Conservation (phyloP, 1,140 invertebrate genomes). For the Saccostrea cuccullata region DNA sequence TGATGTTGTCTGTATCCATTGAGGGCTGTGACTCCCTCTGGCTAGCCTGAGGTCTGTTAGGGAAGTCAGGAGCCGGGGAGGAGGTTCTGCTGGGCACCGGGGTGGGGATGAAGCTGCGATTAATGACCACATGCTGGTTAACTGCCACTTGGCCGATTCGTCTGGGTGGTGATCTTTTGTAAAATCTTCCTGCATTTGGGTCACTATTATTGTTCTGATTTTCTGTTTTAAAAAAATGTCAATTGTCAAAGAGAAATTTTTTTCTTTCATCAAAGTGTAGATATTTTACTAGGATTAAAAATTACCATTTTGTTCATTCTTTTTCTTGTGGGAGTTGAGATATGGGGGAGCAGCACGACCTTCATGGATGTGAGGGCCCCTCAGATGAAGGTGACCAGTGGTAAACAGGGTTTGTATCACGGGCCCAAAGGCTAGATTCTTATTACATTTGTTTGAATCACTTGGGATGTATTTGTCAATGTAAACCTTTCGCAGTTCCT, state of each 20-base stretch:
- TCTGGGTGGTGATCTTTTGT: conserved; percentile 23
- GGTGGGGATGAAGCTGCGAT: conserved; percentile 31
- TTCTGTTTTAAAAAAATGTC: neutral
- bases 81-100: neutral
- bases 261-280: neutral
- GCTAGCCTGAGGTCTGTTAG: neutral
- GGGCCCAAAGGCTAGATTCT: conserved; percentile 20
- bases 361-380: conserved; percentile 39
- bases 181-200: neutral
- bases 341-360: conserved; percentile 3
- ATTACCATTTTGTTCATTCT: neutral
- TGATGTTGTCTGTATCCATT: conserved; percentile 28
- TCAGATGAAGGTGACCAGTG: conserved; percentile 42
- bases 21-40: neutral
- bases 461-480: neutral
- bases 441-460: conserved; percentile 37
- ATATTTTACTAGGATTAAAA: neutral
- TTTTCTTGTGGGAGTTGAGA: conserved; percentile 33
- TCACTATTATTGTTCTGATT: conserved; percentile 2
- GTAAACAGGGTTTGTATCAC: conserved; percentile 53
- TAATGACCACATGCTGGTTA: conserved; percentile 57
- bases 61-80: neutral
- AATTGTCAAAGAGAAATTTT: neutral
- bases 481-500: conserved; percentile 44
- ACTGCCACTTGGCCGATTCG: conserved; percentile 42